A percentile compares a stretch with the other conserved stretches of the same genome.
Evolutionary conservation across 1,140 invertebrate genomes (phyloP).

Genomic region (Chironomus tepperi): DNA sequence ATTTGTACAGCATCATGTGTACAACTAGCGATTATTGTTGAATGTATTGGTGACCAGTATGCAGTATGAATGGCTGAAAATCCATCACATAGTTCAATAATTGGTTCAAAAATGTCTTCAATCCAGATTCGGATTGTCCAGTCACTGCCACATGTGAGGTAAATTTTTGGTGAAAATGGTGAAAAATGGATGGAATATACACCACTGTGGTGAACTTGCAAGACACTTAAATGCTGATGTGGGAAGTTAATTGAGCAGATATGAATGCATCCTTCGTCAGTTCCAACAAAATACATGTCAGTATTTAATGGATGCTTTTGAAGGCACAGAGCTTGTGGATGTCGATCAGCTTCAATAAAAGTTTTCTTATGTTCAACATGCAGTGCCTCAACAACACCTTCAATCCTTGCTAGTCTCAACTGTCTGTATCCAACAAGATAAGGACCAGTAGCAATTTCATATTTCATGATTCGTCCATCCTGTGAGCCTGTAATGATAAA

Average conservation of each 20-base stretch:
- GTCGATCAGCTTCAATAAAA: conserved; percentile 31
- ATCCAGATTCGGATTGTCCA: conserved; percentile 71
- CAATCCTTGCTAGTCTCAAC: conserved; percentile 53
- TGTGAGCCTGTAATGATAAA: conserved; percentile 46
- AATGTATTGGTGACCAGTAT: conserved; percentile 70
- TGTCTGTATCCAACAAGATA: conserved; percentile 43
- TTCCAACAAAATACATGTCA: conserved; percentile 68
- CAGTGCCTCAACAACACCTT: conserved; percentile 52
- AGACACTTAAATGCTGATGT: conserved; percentile 58
- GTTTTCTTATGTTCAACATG: conserved; percentile 27
- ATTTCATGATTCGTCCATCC: conserved; percentile 50
- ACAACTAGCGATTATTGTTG: conserved; percentile 69
- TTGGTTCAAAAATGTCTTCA: conserved; percentile 51
- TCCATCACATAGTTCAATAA: conserved; percentile 49
- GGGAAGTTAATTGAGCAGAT: conserved; percentile 58
- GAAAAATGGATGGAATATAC: conserved; percentile 71
- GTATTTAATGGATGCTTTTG: conserved; percentile 54
- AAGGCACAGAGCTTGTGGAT: conserved; percentile 51
- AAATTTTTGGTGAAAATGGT: conserved; percentile 62
- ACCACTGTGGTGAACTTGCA: conserved; percentile 68
- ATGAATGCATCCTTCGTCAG: conserved; percentile 73
- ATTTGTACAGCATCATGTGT: conserved; percentile 59
- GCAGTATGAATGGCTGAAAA: conserved; percentile 54
- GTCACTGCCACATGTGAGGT: conserved; percentile 76
- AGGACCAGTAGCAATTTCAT: conserved; percentile 40